Base-by-base conservation (phyloP, 2,113 vertebrate genomes). In the Morone chrysops region DNA sequence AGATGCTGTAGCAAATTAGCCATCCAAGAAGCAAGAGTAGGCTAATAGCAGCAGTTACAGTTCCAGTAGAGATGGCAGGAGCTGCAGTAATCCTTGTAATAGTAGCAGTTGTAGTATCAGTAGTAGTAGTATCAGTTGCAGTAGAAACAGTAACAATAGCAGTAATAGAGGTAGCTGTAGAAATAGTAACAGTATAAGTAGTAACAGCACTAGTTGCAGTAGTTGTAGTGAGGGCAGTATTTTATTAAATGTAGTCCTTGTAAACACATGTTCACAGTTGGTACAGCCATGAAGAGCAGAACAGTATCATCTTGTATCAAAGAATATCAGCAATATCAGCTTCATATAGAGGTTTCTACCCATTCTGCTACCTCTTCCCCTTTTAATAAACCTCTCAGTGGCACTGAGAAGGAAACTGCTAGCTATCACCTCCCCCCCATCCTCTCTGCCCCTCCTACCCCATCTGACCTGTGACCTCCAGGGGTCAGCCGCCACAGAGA, bases 401-500 rank as follows among this genome's bases (percentile, higher is more conserved):
- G 93, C 92, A 93, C 92, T 95, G 92, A 95, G 94, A 95, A 96
- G 95, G 95, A 96, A 96, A 95, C 95, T 93, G 92, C n/a, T 4
- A 45, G 89, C 94, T 91, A 94, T 94, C 93, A 92, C 88, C 90
- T 57, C 65, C 72, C 14, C 14, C 56, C 69, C 22, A 8, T 6
- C 50, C 38, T 31, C 65, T 8, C 8, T n/a, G 11, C 12, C 43
- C 59, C 76, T 73, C 73, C 81, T 50, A 43, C 54, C 10, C 59
- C 70, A 69, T 63, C 79, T 92, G 93, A 96, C 96, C 96, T 96
- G 78, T 96, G 96, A 95, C 96, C 95, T 70, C 90, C 80, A 73
- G 47, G 91, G 96, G 96, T 97, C 96, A 96, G 93, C 92, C 92
- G 94, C 93, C 94, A 90, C 93, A 92, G 95, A 96, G 95, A 95